Conservation (phyloP, 1,140 invertebrate genomes). For the Cydia splendana region DNA sequence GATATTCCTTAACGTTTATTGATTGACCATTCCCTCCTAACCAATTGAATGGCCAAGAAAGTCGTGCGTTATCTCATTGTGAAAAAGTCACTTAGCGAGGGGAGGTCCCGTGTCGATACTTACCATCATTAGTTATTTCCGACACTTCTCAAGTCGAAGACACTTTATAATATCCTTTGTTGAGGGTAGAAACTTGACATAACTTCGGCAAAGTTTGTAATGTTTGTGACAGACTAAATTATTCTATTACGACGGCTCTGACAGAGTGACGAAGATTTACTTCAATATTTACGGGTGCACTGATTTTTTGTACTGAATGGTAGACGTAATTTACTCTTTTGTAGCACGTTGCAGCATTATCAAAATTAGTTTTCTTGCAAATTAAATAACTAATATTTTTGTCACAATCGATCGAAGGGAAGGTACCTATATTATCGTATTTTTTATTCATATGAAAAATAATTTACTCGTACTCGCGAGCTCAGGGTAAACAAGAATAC, state of each 20-base stretch:
- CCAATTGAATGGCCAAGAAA: constrained; percentile 7
- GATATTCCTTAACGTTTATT: background rate
- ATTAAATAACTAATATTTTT: background rate
- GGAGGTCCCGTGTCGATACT: constrained; percentile 34
- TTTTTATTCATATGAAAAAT: too few species aligned
- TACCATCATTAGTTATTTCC: constrained; percentile 37
- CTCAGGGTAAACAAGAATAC: too few species aligned
- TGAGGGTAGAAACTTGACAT: constrained; percentile 27
- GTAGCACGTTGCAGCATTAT: background rate
- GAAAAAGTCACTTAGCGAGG: constrained; percentile 33
- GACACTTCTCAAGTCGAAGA: constrained; percentile 23
- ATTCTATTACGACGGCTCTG: constrained; percentile 30
- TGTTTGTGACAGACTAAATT: constrained; percentile 36
- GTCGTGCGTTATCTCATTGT: constrained; percentile 24
- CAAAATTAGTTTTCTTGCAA: too few species aligned
- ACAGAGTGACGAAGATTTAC: constrained; percentile 31
- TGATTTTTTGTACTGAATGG: background rate
- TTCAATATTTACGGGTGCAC: constrained; percentile 27
- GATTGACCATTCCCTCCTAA: constrained; percentile 18
- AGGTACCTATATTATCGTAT: too few species aligned
- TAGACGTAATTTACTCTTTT: background rate
- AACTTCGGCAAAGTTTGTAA: constrained; percentile 32
- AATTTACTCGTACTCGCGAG: too few species aligned
- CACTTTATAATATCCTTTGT: constrained; percentile 37
- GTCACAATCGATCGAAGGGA: background rate